phyloP scores from a whole-genome alignment of 2,113 vertebrate species.

The Dasyornis broadbenti region DNA sequence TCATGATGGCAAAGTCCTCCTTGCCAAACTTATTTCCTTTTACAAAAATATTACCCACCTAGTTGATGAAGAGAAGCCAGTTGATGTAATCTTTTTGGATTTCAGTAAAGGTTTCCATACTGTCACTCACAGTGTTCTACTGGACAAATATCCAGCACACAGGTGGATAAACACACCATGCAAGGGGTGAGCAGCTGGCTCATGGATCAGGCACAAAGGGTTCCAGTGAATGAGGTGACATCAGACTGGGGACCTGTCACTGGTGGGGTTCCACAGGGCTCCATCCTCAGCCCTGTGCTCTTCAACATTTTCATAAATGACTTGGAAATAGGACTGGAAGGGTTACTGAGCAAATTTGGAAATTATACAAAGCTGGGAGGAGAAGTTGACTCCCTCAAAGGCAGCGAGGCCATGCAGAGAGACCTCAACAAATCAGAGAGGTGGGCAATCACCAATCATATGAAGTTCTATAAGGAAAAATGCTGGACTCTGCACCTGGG shows the following conservation, averaged over 20 bases:
- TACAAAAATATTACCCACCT: not conserved
- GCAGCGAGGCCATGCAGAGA: not conserved
- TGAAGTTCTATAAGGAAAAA: not conserved
- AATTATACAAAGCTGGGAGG: not conserved
- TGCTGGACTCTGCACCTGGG: not conserved
- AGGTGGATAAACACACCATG: not conserved
- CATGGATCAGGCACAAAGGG: rapidly evolving
- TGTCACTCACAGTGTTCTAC: not conserved
- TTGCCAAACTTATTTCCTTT: not conserved
- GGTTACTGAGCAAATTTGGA: not conserved
- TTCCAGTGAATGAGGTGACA: not conserved
- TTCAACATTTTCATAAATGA: not conserved
- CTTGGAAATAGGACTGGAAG: not conserved
- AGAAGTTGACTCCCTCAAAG: not conserved
- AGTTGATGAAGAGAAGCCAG: not conserved
- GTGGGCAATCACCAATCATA: not conserved
- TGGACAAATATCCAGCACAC: not conserved
- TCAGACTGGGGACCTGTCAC: not conserved
- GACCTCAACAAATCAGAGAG: not conserved
- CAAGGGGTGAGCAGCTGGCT: not conserved
- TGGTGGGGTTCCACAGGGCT: not conserved
- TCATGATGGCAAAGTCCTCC: not conserved
- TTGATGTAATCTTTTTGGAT: not conserved
- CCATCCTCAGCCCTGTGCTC: not conserved
- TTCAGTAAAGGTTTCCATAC: not conserved